Base-by-base conservation (phyloP, 2,113 vertebrate genomes). In the Rissa tridactyla region DNA sequence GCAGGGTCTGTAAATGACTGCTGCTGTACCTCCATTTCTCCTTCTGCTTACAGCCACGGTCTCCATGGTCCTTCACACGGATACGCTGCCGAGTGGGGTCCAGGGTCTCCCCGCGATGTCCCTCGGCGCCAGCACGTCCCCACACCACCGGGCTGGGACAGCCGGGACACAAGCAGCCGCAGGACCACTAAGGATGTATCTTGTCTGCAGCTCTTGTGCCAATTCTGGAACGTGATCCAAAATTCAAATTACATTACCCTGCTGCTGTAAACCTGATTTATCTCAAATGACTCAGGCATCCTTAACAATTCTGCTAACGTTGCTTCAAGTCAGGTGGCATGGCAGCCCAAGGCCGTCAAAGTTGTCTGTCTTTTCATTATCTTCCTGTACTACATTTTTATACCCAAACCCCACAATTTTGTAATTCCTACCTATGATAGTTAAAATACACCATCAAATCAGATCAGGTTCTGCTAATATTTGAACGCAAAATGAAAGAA, bases 41-140 rank as follows among this genome's bases (percentile, higher is more conserved):
- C 16, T 40, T 73, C 20, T 46, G 42, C 58, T 21, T 13, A 10
- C 46, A 51, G 46, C 13, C 44, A 21, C 11, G 1, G 20, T 0
- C 13, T 11, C 27, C 23, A 30, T 8, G 18, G 54, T 2, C 4
- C 11, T 51, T 52, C 36, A 9, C 38, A 14, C 47, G 40, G n/a
- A 11, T 2, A 13, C 1, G 6, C 30, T 68, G 47, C 8, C 5
- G 5, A 2, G 3, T 0, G 15, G 0, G 4, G 2, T 1, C 27
- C 52, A 4, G 19, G 42, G 21, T 12, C 1, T 16, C 6, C 51
- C 21, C 15, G 13, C 17, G 0, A 6, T 1, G 17, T 12, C 46
- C 51, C 47, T 52, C 52, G 5, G 54, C 0, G 4, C 18, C 69
- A 72, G 25, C 19, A 8, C 25, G 2, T 5, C 55, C 47, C 52